phyloP scores from a whole-genome alignment of 2,888 invertebrate genomes.

The Drosophila neonasuta region DNA sequence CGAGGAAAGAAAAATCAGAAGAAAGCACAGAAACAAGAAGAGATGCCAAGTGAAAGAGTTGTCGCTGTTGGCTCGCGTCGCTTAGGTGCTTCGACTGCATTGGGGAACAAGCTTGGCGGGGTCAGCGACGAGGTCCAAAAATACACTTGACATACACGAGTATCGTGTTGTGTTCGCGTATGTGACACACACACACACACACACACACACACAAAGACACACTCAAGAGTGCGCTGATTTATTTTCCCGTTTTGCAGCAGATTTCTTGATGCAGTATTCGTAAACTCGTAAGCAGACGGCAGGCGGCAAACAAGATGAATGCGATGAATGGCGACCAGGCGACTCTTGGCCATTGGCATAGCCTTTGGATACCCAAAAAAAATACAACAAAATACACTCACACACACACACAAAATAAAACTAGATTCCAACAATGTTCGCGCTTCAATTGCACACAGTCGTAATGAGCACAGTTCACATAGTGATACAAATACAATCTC shows the following conservation, averaged over 20 bases:
- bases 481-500: no score
- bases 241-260: slow-evolving; percentile 82
- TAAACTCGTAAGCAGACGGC: slow-evolving; percentile 55
- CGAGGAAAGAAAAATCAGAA: slow-evolving; percentile 41
- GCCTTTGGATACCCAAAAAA: slow-evolving; percentile 53
- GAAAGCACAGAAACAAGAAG: slow-evolving; percentile 46
- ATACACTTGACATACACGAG: slow-evolving; percentile 72
- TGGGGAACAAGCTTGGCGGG: slow-evolving; percentile 9
- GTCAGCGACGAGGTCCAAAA: slow-evolving; percentile 61
- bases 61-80: slow-evolving; percentile 60
- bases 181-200: slow-evolving; percentile 36
- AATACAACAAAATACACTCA: neutral
- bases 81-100: slow-evolving; percentile 41
- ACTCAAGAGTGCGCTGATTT: slow-evolving; percentile 79
- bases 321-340: slow-evolving; percentile 78
- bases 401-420: neutral
- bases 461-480: neutral
- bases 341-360: slow-evolving; percentile 65
- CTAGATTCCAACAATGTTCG: slow-evolving; percentile 20
- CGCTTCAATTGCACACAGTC: slow-evolving; percentile 11
- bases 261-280: slow-evolving; percentile 79
- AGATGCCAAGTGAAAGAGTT: slow-evolving; percentile 57
- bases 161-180: slow-evolving; percentile 39
- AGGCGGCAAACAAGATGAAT: slow-evolving; percentile 77
- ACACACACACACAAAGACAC: neutral